Evolutionary conservation across 1,140 invertebrate genomes (phyloP).

Genomic region (Drosophila murphyi): DNA sequence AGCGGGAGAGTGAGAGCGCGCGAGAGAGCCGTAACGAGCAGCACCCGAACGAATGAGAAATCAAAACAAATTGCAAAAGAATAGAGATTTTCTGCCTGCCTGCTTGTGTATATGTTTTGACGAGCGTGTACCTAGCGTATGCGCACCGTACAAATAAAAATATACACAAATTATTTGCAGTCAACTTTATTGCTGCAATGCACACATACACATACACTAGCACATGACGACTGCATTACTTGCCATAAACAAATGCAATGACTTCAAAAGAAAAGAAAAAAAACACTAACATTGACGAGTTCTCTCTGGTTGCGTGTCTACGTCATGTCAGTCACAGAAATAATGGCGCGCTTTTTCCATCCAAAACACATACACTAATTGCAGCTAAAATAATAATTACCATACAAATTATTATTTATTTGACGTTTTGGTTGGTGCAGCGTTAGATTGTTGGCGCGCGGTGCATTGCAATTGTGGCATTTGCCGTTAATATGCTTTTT

Average conservation of each 20-base stretch:
- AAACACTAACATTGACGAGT: constrained; percentile 41
- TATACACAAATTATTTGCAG: constrained; percentile 70
- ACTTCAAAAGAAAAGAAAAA: constrained; percentile 44
- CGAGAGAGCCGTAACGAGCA: constrained; percentile 17
- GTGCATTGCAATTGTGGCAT: constrained; percentile 23
- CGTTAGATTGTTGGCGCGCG: constrained; percentile 33
- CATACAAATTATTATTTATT: constrained; percentile 26
- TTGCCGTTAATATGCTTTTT: constrained; percentile 36
- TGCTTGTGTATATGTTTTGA: constrained; percentile 80
- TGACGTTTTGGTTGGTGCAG: constrained; percentile 10
- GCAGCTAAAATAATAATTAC: constrained; percentile 55
- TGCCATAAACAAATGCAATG: constrained; percentile 67
- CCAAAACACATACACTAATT: constrained; percentile 54
- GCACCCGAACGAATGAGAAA: constrained; percentile 67
- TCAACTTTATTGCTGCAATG: constrained; percentile 59
- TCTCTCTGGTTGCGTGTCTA: constrained; percentile 61
- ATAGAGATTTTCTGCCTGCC: constrained; percentile 78
- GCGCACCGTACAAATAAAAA: constrained; percentile 73
- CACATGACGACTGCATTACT: constrained; percentile 61
- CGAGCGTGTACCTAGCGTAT: constrained; percentile 82
- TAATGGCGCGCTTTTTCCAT: constrained; percentile 82
- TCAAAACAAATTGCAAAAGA: constrained; percentile 83
- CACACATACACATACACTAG: constrained; percentile 33
- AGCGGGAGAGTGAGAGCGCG: constrained; percentile 21
- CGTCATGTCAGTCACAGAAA: constrained; percentile 70